Conservation (phyloP, 2,888 invertebrate genomes). For the Lasioglossum morio region DNA sequence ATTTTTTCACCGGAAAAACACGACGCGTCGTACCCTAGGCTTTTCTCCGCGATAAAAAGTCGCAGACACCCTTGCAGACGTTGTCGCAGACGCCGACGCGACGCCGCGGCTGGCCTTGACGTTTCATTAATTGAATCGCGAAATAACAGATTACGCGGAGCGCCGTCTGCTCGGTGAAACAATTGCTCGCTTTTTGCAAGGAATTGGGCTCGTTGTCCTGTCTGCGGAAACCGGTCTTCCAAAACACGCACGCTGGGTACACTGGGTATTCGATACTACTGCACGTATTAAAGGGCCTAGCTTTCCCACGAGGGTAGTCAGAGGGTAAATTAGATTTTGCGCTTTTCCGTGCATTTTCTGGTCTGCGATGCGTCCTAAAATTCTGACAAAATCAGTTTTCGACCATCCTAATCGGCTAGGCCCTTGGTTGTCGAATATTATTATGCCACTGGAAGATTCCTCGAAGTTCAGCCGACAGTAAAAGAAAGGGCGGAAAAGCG, state of each 20-base stretch:
- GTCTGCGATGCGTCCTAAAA: too few species aligned
- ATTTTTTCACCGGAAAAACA: not conserved
- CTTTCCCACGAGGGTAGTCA: too few species aligned
- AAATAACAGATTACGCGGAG: constrained; percentile 26
- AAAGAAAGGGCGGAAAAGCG: not conserved
- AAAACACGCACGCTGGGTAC: not conserved
- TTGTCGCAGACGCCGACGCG: not conserved
- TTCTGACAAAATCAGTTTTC: too few species aligned
- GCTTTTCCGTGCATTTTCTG: too few species aligned
- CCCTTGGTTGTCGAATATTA: not conserved
- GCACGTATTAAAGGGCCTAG: too few species aligned
- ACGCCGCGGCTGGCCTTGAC: constrained; percentile 42
- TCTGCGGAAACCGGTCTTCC: not conserved
- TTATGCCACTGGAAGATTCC: not conserved
- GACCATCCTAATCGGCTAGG: too few species aligned
- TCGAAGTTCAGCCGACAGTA: not conserved
- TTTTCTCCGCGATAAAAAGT: not conserved
- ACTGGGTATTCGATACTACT: too few species aligned
- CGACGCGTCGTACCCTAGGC: not conserved
- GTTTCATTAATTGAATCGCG: constrained; percentile 56
- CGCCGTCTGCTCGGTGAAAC: not conserved
- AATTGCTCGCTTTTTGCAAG: not conserved
- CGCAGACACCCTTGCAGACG: not conserved
- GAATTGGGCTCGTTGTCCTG: not conserved
- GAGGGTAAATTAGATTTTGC: too few species aligned